These are phyloP conservation scores for Enteromius thamalakanensis DNA, from an alignment of 2,797 vertebrate genomes.

Conservation along the genomic window DNA sequence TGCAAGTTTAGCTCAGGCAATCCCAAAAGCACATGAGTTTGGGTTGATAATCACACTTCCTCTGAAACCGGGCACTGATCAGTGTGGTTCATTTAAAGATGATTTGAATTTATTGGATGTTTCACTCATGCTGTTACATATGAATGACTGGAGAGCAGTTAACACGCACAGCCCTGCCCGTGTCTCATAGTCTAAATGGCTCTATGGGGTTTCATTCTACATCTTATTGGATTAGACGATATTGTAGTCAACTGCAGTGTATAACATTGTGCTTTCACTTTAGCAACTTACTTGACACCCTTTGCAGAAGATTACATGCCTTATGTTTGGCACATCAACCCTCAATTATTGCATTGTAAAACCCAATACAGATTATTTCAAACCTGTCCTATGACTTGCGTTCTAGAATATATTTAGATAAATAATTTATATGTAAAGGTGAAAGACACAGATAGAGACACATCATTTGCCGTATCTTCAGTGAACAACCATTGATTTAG, in stretches of 20 bases:
- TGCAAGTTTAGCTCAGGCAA: slow-evolving; percentile 75
- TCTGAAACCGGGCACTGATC: slow-evolving; percentile 67
- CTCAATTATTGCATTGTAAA: not conserved
- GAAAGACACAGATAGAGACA: not conserved
- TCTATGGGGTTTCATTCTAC: slow-evolving; percentile 50
- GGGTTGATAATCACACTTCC: slow-evolving; percentile 71
- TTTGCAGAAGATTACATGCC: slow-evolving; percentile 8
- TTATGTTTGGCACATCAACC: not conserved
- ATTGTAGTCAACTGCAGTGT: slow-evolving; percentile 39
- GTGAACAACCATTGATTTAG: slow-evolving; percentile 29
- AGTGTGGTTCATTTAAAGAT: slow-evolving; percentile 56
- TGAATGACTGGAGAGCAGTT: slow-evolving; percentile 45
- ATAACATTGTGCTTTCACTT: slow-evolving; percentile 31
- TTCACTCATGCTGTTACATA: slow-evolving; percentile 43
- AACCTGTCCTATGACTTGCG: not conserved
- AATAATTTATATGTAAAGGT: not conserved
- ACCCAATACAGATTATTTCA: not conserved
- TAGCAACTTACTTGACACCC: slow-evolving; percentile 27
- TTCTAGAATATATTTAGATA: not conserved
- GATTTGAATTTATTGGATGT: slow-evolving; percentile 56
- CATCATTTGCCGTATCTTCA: not conserved
- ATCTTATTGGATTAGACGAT: slow-evolving; percentile 44
- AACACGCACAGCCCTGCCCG: slow-evolving; percentile 27
- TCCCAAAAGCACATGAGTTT: slow-evolving; percentile 75
- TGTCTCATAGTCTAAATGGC: slow-evolving; percentile 48